A percentile compares a stretch with the other conserved stretches of the same genome.
phyloP scores from a whole-genome alignment of 2,888 invertebrate genomes.

The Galerucella nymphaeae region DNA sequence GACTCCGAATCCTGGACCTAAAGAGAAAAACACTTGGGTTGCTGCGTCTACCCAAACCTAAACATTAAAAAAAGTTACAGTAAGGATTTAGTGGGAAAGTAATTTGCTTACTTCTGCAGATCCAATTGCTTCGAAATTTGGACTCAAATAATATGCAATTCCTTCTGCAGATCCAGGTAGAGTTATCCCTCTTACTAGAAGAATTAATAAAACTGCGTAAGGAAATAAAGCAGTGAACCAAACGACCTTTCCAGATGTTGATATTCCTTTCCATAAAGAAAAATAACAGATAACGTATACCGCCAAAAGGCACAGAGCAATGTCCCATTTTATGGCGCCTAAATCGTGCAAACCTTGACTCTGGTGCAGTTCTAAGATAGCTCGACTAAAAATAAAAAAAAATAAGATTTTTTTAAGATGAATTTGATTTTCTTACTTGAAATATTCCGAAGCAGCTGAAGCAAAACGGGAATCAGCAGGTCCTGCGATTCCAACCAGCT shows the following conservation, averaged over 20 bases:
- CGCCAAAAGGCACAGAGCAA: constrained; percentile 89
- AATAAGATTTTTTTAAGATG: neutral
- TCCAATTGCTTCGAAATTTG: constrained; percentile 89
- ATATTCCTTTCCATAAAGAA: constrained; percentile 98
- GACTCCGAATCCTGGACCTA: constrained; percentile 98
- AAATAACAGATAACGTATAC: constrained; percentile 99
- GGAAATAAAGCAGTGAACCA: constrained; percentile 99
- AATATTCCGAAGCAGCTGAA: constrained; percentile 92
- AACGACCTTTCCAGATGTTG: constrained; percentile 98
- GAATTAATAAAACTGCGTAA: constrained; percentile 92
- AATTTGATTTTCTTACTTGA: constrained; percentile 74
- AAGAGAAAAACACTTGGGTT: constrained; percentile 97
- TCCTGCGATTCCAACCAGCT: constrained; percentile 53
- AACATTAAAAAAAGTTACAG: constrained; percentile 1
- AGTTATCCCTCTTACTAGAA: constrained; percentile 92
- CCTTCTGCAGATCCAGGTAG: constrained; percentile 94
- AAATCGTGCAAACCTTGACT: constrained; percentile 91
- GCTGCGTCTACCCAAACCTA: constrained; percentile 99
- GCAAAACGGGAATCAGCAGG: constrained; percentile 69
- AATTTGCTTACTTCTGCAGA: constrained; percentile 77
- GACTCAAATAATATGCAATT: constrained; percentile 93
- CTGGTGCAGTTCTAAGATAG: constrained; percentile 87
- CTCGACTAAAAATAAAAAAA: constrained; percentile 71
- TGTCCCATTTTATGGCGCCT: constrained; percentile 94
- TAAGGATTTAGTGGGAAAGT: too few relatives aligned